Conservation (phyloP, 2,113 vertebrate species). For the Paracanthobrama guichenoti region DNA sequence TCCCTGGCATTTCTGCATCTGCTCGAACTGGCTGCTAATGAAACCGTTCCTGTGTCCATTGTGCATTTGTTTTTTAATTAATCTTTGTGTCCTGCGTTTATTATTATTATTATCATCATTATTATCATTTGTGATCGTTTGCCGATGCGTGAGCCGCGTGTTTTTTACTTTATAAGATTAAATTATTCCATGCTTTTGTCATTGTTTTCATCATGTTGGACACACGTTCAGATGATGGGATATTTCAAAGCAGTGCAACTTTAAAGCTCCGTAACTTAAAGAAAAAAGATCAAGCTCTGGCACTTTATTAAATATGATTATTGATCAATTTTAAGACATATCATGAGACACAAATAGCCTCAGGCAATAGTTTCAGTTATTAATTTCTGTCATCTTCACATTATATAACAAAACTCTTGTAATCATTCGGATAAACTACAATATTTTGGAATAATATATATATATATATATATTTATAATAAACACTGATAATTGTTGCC, state of each 20-base stretch:
- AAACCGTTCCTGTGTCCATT: constrained; percentile 78
- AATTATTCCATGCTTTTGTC: constrained; percentile 2
- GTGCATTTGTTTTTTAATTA: constrained; percentile 77
- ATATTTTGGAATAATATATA: neutral
- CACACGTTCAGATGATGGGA: constrained; percentile 1
- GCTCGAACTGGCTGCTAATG: constrained; percentile 78
- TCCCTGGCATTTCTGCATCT: constrained; percentile 76
- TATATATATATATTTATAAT: neutral
- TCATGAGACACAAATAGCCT: too few relatives aligned
- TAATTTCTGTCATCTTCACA: neutral
- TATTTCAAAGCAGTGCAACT: constrained; percentile 12
- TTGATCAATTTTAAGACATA: too few relatives aligned
- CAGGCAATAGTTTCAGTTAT: too few relatives aligned
- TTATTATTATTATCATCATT: constrained; percentile 65
- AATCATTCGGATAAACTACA: too few relatives aligned
- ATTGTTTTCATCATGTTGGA: neutral
- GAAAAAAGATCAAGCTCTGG: neutral
- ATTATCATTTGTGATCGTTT: constrained; percentile 63
- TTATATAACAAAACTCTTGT: constrained; percentile 27
- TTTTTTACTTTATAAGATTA: constrained; percentile 8
- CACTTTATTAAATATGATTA: neutral
- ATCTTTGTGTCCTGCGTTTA: constrained; percentile 75
- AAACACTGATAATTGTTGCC: neutral
- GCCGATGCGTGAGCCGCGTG: constrained; percentile 52
- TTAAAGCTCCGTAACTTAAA: neutral